Base-by-base conservation (phyloP, 1,140 invertebrate species). In the Atta cephalotes region DNA sequence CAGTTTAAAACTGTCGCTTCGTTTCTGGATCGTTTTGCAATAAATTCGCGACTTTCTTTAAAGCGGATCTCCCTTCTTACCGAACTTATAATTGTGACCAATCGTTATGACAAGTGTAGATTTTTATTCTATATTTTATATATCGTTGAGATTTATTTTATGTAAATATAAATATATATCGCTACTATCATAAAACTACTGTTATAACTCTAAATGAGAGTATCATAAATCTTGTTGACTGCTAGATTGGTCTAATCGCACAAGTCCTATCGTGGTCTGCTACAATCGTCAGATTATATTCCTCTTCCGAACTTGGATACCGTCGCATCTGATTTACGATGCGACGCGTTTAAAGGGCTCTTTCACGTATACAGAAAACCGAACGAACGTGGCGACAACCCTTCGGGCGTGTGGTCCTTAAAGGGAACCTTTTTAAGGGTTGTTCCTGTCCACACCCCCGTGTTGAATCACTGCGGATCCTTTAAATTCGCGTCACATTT, bases 401-500 rank as follows among this genome's bases (percentile, higher is more conserved):
- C 93, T 93, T 94, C 92, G 90, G 79, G 58, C 86, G 81, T 88
- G 72, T 85, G 79, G 66, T 90, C 91, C 91, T 93, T 93, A 92
- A 93, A 94, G 92, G 91, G 92, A 93, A 90, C 90, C 92, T 94
- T 94, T 94, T 94, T 94, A 93, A 94, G 92, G 93, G 93, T 90
- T 93, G 93, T 92, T 89, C 88, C 86, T 92, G 92, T 89, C 93
- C 90, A 93, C 90, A 93, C 90, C 90, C 92, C 90, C 82, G 93
- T 93, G 92, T 93, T 92, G 91, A 94, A 94, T 94, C 93, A 94
- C 93, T 85, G 87, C 82, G 92, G 92, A 93, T 93, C 93, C 94
- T 95, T 94, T 94, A 94, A 95, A 95, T 95, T 95, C 93, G 93
- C 94, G 92, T 94, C 93, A 94, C 93, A 94, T 95, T 94, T 94